phyloP scores from a whole-genome alignment of 2,888 invertebrate genomes.

The Micoletzkya japonica region DNA sequence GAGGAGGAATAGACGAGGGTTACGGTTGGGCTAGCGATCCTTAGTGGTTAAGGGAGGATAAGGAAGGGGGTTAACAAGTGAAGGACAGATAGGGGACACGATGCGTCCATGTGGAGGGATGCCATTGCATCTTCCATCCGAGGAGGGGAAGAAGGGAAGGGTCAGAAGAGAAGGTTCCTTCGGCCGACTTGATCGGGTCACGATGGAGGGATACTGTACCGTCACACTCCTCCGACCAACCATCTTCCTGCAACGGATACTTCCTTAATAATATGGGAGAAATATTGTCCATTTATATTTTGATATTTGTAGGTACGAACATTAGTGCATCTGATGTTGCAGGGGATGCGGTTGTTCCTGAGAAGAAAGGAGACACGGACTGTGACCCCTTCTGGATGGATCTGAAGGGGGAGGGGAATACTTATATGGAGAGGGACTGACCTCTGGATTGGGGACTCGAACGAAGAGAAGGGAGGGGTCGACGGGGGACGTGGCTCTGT shows the following conservation, averaged over 20 bases:
- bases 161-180: constrained; percentile 48
- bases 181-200: constrained; percentile 48
- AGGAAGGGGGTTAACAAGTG: constrained; percentile 41
- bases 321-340: constrained; percentile 41
- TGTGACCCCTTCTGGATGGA: constrained; percentile 32
- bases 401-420: not conserved
- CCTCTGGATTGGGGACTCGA: constrained; percentile 43
- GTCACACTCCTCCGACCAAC: constrained; percentile 41
- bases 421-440: not conserved
- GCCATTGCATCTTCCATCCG: constrained; percentile 61
- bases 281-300: not conserved
- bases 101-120: constrained; percentile 57
- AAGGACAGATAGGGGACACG: constrained; percentile 57
- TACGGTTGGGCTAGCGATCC: not conserved
- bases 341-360: constrained; percentile 33
- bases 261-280: not conserved
- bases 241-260: constrained; percentile 42
- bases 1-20: not conserved
- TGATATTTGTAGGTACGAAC: constrained; percentile 7
- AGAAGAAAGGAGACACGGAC: constrained; percentile 39
- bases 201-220: constrained; percentile 47
- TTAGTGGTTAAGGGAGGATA: constrained; percentile 25
- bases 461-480: constrained; percentile 59
- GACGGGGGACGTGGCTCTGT: constrained; percentile 53
- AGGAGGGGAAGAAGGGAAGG: constrained; percentile 51